phyloP scores from a whole-genome alignment of 2,113 vertebrate species.

The Cephalophus harveyi region DNA sequence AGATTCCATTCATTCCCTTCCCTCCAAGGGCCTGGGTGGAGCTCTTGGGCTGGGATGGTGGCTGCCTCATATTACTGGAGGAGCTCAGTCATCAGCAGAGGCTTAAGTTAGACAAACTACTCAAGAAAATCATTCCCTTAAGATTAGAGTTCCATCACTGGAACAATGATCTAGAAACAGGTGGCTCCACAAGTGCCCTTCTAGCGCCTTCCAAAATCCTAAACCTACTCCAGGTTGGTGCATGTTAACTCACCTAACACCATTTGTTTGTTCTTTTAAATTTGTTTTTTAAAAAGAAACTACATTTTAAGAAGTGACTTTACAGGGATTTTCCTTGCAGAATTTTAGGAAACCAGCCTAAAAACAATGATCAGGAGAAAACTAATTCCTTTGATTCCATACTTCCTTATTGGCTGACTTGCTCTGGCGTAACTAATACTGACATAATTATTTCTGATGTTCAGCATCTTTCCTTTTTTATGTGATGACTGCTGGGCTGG shows the following conservation, averaged over 20 bases:
- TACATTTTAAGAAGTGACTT: neutral
- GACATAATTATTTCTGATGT: slow-evolving; percentile 17
- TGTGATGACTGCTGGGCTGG: neutral
- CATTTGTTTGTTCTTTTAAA: neutral
- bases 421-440: neutral
- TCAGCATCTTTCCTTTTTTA: neutral
- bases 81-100: neutral
- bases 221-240: neutral
- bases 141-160: neutral
- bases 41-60: neutral
- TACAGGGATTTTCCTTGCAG: neutral
- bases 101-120: neutral
- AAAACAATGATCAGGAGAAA: neutral
- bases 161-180: neutral
- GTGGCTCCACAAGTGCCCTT: neutral
- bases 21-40: neutral
- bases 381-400: neutral
- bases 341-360: slow-evolving; percentile 1
- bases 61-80: neutral
- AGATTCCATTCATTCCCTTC: neutral
- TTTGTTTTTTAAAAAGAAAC: neutral
- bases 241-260: neutral
- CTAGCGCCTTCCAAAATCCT: neutral
- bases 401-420: neutral
- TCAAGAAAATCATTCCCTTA: neutral